Evolutionary conservation across 2,888 invertebrate genomes (phyloP).

Genomic region (Cephus pygmeus): DNA sequence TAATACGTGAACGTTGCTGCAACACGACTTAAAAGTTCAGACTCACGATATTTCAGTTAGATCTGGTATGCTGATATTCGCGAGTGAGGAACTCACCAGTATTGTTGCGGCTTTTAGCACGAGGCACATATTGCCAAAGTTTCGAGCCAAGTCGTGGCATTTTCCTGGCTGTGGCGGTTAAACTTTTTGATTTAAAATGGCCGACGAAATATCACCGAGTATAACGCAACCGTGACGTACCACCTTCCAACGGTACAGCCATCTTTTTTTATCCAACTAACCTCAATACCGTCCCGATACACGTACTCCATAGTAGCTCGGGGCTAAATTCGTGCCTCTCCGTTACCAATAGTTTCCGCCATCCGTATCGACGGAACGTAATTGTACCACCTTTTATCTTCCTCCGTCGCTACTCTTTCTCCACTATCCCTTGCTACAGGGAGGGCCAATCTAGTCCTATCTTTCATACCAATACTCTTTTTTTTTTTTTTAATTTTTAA

Average conservation of each 20-base stretch:
- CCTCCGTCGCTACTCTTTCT: background rate
- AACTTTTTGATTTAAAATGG: conserved; percentile 30
- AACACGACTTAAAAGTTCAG: background rate
- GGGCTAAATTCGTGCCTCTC: background rate
- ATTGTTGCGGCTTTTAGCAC: conserved; percentile 31
- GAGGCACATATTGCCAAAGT: conserved; percentile 36
- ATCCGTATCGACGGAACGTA: conserved; percentile 17
- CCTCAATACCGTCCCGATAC: background rate
- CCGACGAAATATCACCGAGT: background rate
- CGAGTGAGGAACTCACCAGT: conserved; percentile 3
- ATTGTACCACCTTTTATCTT: conserved; percentile 15
- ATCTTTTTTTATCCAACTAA: background rate
- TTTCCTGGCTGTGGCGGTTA: conserved; percentile 4
- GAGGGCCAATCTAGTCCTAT: background rate
- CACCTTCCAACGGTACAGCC: no score
- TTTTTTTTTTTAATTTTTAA: conserved; percentile 13
- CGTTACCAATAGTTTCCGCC: conserved; percentile 8
- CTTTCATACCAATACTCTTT: background rate
- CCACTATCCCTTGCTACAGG: background rate
- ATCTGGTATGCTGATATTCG: conserved; percentile 34
- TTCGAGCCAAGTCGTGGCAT: conserved; percentile 18
- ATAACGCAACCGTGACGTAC: background rate
- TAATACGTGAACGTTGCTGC: background rate
- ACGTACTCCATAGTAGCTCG: background rate
- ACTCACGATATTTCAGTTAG: conserved; percentile 29